Conservation (phyloP, 2,888 invertebrate species). For the Chalcosyrphus nemorum region DNA sequence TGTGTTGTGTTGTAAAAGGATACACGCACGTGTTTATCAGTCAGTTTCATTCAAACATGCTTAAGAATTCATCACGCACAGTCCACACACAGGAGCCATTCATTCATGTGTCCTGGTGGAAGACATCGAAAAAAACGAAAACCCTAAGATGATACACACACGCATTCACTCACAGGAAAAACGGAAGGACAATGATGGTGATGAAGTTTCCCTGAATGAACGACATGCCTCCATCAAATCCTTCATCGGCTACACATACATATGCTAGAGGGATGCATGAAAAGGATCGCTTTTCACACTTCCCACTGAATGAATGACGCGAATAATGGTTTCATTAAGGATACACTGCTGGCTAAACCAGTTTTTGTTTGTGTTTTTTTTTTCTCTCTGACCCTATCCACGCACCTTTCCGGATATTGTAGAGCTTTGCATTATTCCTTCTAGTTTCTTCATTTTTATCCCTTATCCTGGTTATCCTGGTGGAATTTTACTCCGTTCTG, state of each 20-base stretch:
- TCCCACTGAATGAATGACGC: slow-evolving; percentile 62
- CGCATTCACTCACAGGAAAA: too few species aligned
- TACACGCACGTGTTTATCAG: slow-evolving; percentile 64
- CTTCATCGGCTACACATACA: slow-evolving; percentile 26
- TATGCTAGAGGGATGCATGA: slow-evolving; percentile 34
- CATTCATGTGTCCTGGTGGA: slow-evolving; percentile 45
- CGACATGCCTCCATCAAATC: slow-evolving; percentile 63
- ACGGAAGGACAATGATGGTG: slow-evolving; percentile 49
- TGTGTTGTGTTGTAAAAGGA: slow-evolving; percentile 2
- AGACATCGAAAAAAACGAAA: slow-evolving; percentile 8
- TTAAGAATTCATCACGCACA: slow-evolving; percentile 67
- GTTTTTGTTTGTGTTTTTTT: slow-evolving; percentile 31
- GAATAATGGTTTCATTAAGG: slow-evolving; percentile 71
- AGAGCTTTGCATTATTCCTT: slow-evolving; percentile 52
- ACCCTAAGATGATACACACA: not conserved
- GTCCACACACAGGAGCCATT: slow-evolving; percentile 34
- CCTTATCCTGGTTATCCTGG: slow-evolving; percentile 40
- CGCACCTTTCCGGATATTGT: slow-evolving; percentile 71
- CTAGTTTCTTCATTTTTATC: slow-evolving; percentile 35
- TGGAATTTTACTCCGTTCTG: not conserved
- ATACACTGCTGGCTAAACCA: slow-evolving; percentile 65
- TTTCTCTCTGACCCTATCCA: slow-evolving; percentile 51
- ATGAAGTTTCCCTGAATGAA: slow-evolving; percentile 62
- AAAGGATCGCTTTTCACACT: slow-evolving; percentile 71
- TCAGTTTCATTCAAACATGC: slow-evolving; percentile 50